A percentile compares a stretch with the other conserved stretches of the same genome.
These are phyloP conservation scores for Ciona savignyi DNA, from an alignment of 23 tunicate species.

Conservation along the genomic window DNA sequence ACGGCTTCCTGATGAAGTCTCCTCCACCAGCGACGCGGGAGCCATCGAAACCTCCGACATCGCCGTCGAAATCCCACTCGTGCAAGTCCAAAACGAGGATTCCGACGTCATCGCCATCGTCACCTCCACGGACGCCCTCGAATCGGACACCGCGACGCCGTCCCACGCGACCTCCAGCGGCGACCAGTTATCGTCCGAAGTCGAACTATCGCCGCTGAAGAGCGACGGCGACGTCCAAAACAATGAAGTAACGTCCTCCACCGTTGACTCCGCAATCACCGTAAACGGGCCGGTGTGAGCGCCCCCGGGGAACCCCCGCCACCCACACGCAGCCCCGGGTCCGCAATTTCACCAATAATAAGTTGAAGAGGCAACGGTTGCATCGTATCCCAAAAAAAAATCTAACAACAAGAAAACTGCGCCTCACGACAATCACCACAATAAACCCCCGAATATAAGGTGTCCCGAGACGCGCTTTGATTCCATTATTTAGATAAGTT, in stretches of 20 bases:
- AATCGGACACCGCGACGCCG: neutral
- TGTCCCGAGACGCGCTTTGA: neutral
- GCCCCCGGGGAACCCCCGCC: neutral
- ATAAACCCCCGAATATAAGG: neutral
- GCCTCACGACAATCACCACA: neutral
- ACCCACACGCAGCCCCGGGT: neutral
- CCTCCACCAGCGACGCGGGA: neutral
- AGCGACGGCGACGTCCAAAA: slow-evolving; percentile 9
- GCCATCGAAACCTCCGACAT: neutral
- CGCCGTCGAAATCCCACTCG: neutral
- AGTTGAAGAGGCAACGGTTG: neutral
- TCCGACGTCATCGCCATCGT: neutral
- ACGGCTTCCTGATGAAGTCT: neutral
- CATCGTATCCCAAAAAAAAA: neutral
- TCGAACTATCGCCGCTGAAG: neutral
- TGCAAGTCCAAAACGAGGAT: neutral
- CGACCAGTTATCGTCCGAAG: slow-evolving; percentile 1
- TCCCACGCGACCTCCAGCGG: neutral
- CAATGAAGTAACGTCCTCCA: slow-evolving; percentile 31
- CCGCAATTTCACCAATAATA: neutral
- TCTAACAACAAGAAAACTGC: neutral
- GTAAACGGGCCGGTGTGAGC: slow-evolving; percentile 27
- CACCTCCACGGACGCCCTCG: neutral
- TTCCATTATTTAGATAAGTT: neutral
- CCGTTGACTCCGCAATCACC: neutral